Percentiles rank a stretch among this genome's conserved stretches.
Conservation (phyloP, 2,888 invertebrate species). For the Pasiphila rectangulata region DNA sequence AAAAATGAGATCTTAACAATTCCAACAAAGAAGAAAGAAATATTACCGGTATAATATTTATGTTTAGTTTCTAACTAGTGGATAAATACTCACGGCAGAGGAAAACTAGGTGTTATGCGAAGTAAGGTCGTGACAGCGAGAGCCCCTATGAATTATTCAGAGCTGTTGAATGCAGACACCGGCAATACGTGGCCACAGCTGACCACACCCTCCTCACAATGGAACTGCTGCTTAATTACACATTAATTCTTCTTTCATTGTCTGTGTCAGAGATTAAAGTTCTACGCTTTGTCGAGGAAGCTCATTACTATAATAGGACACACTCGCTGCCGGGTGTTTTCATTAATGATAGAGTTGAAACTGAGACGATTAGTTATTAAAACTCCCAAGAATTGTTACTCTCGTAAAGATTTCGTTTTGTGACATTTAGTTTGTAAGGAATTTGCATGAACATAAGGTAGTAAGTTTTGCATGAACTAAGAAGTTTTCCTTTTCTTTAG, state of each 20-base stretch:
- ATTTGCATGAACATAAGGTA: no score
- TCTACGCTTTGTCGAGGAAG: slow-evolving; percentile 25
- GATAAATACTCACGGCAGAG: slow-evolving; percentile 26
- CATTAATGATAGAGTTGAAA: slow-evolving; percentile 5
- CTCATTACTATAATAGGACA: slow-evolving; percentile 19
- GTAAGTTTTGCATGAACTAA: no score
- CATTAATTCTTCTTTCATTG: slow-evolving; percentile 33
- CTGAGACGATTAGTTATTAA: neutral
- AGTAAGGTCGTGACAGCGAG: slow-evolving; percentile 54
- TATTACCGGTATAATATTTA: slow-evolving; percentile 21
- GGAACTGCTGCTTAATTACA: slow-evolving; percentile 36
- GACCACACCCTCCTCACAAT: slow-evolving; percentile 46
- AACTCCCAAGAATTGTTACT: neutral
- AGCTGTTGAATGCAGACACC: slow-evolving; percentile 53
- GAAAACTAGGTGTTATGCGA: slow-evolving; percentile 43
- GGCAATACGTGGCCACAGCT: slow-evolving; percentile 38
- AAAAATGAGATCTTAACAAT: slow-evolving; percentile 39
- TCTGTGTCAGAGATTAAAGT: slow-evolving; percentile 25
- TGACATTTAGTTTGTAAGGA: neutral
- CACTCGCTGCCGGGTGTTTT: slow-evolving; percentile 6
- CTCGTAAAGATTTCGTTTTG: neutral
- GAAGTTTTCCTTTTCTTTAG: no score
- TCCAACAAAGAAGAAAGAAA: slow-evolving; percentile 37
- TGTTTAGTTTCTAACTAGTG: slow-evolving; percentile 12
- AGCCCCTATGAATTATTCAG: slow-evolving; percentile 66